phyloP scores from a whole-genome alignment of 2,888 invertebrate genomes.

The Sacculina carcini region DNA sequence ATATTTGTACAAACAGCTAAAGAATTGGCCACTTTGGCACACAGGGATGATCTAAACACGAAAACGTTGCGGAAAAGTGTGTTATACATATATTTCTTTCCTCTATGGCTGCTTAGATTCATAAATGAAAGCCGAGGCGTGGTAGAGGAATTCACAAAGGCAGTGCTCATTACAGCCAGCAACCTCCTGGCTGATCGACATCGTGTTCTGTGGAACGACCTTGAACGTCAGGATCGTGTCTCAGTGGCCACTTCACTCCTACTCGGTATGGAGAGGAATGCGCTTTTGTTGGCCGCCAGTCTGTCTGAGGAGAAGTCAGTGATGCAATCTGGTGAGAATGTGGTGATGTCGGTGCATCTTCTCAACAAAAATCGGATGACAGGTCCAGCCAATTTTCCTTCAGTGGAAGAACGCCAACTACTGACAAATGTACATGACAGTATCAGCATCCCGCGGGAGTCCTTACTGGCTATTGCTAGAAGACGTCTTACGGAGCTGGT shows the following conservation, averaged over 20 bases:
- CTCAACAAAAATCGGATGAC: not conserved
- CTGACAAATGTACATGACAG: slow-evolving; percentile 4
- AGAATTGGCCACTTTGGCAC: too few species aligned
- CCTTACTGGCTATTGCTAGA: slow-evolving; percentile 13
- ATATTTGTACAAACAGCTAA: too few species aligned
- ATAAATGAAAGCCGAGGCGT: too few species aligned
- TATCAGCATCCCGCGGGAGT: slow-evolving; percentile 12
- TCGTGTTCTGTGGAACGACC: slow-evolving; percentile 58
- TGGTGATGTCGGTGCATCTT: slow-evolving; percentile 18
- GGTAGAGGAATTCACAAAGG: slow-evolving; percentile 52
- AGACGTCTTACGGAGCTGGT: slow-evolving; percentile 58
- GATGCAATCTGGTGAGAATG: slow-evolving; percentile 58
- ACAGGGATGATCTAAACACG: too few species aligned
- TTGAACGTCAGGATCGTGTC: slow-evolving; percentile 53
- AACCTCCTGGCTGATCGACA: slow-evolving; percentile 59
- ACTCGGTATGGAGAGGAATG: slow-evolving; percentile 47
- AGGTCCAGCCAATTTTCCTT: not conserved
- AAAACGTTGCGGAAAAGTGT: too few species aligned
- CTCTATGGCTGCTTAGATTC: too few species aligned
- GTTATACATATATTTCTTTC: too few species aligned
- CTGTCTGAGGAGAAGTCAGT: slow-evolving; percentile 56
- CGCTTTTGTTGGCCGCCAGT: slow-evolving; percentile 54
- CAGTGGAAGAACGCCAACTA: slow-evolving; percentile 2
- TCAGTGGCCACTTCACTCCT: slow-evolving; percentile 50
- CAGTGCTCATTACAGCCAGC: slow-evolving; percentile 59